Evolutionary conservation across 30 jellyfish, hydroid and myxozoan genomes (phyloP), one percentile per base, ranked within the genome.

Genomic region (Aurelia coerulea): DNA sequence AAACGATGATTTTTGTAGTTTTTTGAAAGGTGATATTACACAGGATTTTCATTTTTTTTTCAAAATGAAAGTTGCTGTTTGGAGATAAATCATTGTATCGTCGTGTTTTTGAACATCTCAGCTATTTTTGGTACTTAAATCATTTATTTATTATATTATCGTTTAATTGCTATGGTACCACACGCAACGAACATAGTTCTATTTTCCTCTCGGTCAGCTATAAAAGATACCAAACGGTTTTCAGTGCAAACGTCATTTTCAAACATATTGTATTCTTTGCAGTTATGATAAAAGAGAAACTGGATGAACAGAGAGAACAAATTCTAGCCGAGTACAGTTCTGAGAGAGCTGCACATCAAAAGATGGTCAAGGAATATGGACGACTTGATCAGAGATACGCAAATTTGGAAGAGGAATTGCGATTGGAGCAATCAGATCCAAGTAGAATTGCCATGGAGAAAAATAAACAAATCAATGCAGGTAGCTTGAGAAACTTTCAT

Each of bases 261-360:
- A 46, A 46, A 5, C 0, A 1, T 46, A 6, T 46, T 46, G 56
- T 46, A 6, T 46, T 46, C 56, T 9, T 46, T 50, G 4, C 65
- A 90, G 97, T 68, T 53, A n/a, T 69, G 32, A 16, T 90, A 39
- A 68, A 76, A 46, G 79, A 54, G 50, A 72, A 73, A 53, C 73
- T 92, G 32, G 95, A 86, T 4, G 97, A 92, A 65, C 98, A 92
- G 74, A 66, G 89, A 32, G 82, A 79, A 14, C 91, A 65, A 29
- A 23, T 92, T 91, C 63, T 79, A 41, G 67, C 95, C 2, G 97
- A 92, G 69, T 76, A 73, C 76, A 77, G 62, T 19, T 63, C 90
- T 18, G 98, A 92, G 62, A 53, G 98, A 54, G 85, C 95, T 19
- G 84, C 95, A 39, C 98, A 92, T 50, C 98, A 92, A 80, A 92